Percentiles rank a stretch among this genome's conserved stretches.
These are phyloP conservation scores for Perca schrenkii DNA, from an alignment of 2,113 vertebrate species.

Conservation along the genomic window DNA sequence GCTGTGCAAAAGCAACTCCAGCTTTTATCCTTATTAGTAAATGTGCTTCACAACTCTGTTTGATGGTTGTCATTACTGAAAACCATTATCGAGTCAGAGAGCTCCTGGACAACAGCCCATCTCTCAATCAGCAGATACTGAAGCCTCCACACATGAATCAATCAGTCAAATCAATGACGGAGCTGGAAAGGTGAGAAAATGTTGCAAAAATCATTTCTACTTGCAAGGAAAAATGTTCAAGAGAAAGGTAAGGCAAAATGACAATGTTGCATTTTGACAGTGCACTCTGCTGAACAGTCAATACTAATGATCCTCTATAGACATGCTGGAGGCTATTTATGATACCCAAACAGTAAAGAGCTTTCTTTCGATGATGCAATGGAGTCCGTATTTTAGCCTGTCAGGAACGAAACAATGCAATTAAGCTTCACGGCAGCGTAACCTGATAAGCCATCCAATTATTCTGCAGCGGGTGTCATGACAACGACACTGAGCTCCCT, in stretches of 20 bases:
- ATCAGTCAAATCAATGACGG: constrained; percentile 3
- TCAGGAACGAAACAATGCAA: constrained; percentile 57
- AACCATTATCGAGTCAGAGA: constrained; percentile 13
- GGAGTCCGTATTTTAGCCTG: constrained; percentile 22
- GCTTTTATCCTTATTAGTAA: neutral
- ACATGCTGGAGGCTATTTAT: constrained; percentile 5
- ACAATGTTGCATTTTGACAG: neutral
- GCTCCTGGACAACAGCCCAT: constrained; percentile 21
- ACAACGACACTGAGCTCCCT: constrained; percentile 58
- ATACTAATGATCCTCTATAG: neutral
- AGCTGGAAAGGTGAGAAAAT: constrained; percentile 22
- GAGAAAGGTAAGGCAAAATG: neutral
- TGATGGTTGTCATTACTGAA: constrained; percentile 18
- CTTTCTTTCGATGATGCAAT: neutral
- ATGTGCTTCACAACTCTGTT: constrained; percentile 9
- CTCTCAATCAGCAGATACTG: constrained; percentile 19
- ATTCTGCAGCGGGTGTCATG: constrained; percentile 74
- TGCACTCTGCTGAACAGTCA: constrained; percentile 10
- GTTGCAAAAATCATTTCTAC: neutral
- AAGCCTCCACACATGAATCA: constrained; percentile 13
- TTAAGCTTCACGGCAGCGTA: constrained; percentile 65
- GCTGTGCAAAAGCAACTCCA: neutral
- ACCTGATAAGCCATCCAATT: constrained; percentile 70
- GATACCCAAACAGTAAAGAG: neutral
- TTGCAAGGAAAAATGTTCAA: neutral